A percentile compares a stretch with the other conserved stretches of the same genome.
Conservation (phyloP, 2,113 vertebrate species). For the Cyprinodon variegatus region DNA sequence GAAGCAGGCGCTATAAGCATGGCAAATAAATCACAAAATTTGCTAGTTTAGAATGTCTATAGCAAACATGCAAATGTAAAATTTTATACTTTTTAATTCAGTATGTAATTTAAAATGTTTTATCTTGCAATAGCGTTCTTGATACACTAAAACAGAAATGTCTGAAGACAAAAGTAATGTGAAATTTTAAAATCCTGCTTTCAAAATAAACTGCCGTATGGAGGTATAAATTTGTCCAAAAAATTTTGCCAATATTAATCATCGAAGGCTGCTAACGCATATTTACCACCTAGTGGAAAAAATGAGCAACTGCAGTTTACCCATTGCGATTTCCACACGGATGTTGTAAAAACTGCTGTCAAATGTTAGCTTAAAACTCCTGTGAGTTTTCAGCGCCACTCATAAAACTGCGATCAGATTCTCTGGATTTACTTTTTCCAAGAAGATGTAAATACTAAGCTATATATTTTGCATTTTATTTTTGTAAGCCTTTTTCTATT, state of each 20-base stretch:
- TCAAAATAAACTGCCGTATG: no score
- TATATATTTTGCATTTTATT: slow-evolving; percentile 10
- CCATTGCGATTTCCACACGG: no score
- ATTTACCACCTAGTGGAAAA: slow-evolving; percentile 2
- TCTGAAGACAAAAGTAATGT: not conserved
- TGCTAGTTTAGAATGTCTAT: not conserved
- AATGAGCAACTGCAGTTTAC: not conserved
- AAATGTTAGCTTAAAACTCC: slow-evolving; percentile 10
- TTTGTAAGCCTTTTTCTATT: not conserved
- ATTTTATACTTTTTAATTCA: not conserved
- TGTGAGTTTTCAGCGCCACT: not conserved
- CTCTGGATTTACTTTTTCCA: slow-evolving; percentile 1
- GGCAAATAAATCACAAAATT: no score
- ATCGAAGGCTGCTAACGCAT: not conserved
- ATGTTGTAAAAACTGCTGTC: not conserved
- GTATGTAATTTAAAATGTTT: not conserved
- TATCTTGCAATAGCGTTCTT: not conserved
- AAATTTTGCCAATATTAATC: not conserved
- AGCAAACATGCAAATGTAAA: not conserved
- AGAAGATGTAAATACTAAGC: slow-evolving; percentile 47
- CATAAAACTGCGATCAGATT: not conserved
- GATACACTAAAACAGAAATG: not conserved
- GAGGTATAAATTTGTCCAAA: not conserved
- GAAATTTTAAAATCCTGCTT: not conserved
- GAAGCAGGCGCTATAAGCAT: not conserved